A percentile compares a stretch with the other conserved stretches of the same genome.
Evolutionary conservation across 2,113 vertebrate species (phyloP).

Genomic region (Nothobranchius furzeri): DNA sequence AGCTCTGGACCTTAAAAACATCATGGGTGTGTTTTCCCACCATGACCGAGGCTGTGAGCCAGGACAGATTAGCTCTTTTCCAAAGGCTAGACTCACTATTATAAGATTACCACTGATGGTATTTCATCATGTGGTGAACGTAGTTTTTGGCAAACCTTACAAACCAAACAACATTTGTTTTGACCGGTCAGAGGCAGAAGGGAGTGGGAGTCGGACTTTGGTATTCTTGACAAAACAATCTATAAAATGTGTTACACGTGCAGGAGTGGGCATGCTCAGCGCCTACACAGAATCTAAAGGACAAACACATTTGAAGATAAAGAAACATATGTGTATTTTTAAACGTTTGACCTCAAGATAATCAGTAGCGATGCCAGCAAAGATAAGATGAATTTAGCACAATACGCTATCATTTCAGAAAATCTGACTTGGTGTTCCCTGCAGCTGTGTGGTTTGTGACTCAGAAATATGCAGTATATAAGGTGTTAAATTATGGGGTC

Average conservation of each 20-base stretch:
- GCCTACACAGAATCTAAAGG: no score
- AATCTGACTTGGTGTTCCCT: no score
- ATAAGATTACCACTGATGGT: background rate
- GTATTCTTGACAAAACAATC: background rate
- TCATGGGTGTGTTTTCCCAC: slow-evolving; percentile 19
- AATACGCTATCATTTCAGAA: no score
- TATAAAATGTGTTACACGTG: background rate
- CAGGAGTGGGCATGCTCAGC: background rate
- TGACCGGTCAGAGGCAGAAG: background rate
- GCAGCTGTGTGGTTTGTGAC: no score
- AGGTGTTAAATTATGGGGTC: background rate
- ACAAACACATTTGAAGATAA: background rate
- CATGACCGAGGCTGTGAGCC: background rate
- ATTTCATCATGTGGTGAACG: background rate
- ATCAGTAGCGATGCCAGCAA: no score
- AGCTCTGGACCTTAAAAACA: slow-evolving; percentile 32
- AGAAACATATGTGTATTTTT: background rate
- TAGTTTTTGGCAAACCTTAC: background rate
- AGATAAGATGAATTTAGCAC: background rate
- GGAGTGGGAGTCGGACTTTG: background rate
- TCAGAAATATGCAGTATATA: background rate
- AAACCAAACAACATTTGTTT: background rate
- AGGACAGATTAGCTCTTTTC: slow-evolving; percentile 4
- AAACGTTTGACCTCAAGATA: no score
- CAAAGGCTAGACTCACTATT: background rate